Conservation (phyloP, 2,113 vertebrate genomes). For the Cyanoderma ruficeps region DNA sequence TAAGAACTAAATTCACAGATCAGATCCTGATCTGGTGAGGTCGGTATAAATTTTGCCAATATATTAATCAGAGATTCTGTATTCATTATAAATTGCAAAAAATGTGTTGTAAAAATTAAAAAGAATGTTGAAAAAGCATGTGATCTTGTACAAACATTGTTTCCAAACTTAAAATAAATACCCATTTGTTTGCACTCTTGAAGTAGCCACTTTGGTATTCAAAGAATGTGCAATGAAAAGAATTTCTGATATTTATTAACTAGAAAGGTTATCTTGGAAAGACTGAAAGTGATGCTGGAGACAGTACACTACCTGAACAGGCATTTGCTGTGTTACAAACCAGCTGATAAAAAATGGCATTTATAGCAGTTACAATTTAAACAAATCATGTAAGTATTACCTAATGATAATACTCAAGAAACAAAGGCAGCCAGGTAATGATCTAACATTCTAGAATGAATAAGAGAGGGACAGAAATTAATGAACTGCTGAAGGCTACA, state of each 20-base stretch:
- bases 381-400: background rate
- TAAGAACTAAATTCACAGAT: background rate
- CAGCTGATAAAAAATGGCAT: background rate
- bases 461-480: background rate
- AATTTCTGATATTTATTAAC: constrained; percentile 51
- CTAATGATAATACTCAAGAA: background rate
- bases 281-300: background rate
- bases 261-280: background rate
- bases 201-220: constrained; percentile 17
- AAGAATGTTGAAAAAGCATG: background rate
- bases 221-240: constrained; percentile 27
- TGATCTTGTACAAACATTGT: constrained; percentile 23
- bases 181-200: constrained; percentile 16
- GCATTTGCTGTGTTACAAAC: background rate
- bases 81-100: background rate
- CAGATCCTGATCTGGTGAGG: background rate
- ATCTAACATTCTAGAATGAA: background rate
- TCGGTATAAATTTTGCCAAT: background rate
- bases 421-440: background rate
- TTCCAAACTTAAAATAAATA: constrained; percentile 41
- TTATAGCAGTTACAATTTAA: background rate
- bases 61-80: background rate
- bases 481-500: background rate
- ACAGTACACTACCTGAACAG: background rate
- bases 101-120: background rate